These are phyloP conservation scores for Spicauda simplicius DNA, from an alignment of 2,888 invertebrate species.

Conservation along the genomic window DNA sequence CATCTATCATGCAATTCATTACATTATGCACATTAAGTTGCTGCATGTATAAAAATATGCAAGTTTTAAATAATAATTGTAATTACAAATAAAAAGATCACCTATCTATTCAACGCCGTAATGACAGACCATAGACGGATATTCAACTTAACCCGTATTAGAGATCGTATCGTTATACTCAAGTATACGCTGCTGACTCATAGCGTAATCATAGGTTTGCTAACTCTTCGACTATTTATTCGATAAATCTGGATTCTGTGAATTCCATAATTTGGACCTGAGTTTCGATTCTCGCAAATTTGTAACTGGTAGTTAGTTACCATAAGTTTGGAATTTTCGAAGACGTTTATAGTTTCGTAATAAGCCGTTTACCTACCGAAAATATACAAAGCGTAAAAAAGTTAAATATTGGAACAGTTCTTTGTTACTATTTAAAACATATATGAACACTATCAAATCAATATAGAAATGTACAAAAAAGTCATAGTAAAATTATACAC, in stretches of 20 bases:
- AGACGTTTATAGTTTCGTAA: conserved; percentile 16
- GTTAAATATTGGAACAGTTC: no score
- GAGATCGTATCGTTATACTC: conserved; percentile 54
- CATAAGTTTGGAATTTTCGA: not conserved
- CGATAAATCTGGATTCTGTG: conserved; percentile 56
- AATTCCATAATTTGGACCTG: conserved; percentile 57
- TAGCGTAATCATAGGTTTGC: conserved; percentile 67
- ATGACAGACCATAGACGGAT: conserved; percentile 50
- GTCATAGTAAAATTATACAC: no score
- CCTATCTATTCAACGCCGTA: conserved; percentile 38
- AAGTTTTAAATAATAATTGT: not conserved
- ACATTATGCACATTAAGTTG: no score
- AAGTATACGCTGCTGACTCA: conserved; percentile 54
- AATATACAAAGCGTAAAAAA: not conserved
- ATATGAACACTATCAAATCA: no score
- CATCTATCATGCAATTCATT: no score
- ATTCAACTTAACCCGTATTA: conserved; percentile 47
- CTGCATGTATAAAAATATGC: no score
- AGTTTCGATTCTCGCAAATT: conserved; percentile 55
- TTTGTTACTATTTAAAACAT: no score
- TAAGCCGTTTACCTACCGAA: conserved; percentile 9
- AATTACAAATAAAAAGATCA: conserved; percentile 13
- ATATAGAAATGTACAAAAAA: no score
- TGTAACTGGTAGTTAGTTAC: conserved; percentile 46
- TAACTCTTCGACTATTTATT: conserved; percentile 61